Conservation (phyloP, 2,113 vertebrate genomes). For the Malaclemys terrapin region DNA sequence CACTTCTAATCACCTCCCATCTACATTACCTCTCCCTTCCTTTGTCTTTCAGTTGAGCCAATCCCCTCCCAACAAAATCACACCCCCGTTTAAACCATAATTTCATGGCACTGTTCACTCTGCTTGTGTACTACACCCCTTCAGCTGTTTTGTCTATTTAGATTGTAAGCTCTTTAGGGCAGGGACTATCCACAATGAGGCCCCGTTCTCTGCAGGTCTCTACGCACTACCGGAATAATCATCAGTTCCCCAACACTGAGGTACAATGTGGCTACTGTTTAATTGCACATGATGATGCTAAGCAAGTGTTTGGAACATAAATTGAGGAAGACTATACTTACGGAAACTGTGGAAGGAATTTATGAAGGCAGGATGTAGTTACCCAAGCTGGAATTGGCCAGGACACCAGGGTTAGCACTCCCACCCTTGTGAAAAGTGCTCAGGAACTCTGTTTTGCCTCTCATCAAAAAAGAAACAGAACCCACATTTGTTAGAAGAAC, state of each 20-base stretch:
- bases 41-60: background rate
- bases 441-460: constrained; percentile 8
- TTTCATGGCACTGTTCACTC: background rate
- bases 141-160: background rate
- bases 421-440: constrained; percentile 18
- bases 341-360: background rate
- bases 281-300: background rate
- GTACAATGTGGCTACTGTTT: background rate
- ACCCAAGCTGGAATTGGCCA: background rate
- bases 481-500: constrained; percentile 8
- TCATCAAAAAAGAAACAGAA: constrained; percentile 25
- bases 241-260: background rate
- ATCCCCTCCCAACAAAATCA: background rate
- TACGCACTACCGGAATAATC: background rate
- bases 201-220: background rate
- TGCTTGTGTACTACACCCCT: background rate
- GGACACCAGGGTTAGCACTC: constrained; percentile 30
- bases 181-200: background rate
- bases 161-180: background rate
- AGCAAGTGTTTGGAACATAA: background rate
- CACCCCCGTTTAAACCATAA: background rate
- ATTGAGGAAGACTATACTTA: background rate
- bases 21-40: background rate
- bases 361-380: constrained; percentile 18
- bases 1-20: background rate